Evolutionary conservation across 2,113 vertebrate species (phyloP).

Genomic region (Gracilinanus agilis): DNA sequence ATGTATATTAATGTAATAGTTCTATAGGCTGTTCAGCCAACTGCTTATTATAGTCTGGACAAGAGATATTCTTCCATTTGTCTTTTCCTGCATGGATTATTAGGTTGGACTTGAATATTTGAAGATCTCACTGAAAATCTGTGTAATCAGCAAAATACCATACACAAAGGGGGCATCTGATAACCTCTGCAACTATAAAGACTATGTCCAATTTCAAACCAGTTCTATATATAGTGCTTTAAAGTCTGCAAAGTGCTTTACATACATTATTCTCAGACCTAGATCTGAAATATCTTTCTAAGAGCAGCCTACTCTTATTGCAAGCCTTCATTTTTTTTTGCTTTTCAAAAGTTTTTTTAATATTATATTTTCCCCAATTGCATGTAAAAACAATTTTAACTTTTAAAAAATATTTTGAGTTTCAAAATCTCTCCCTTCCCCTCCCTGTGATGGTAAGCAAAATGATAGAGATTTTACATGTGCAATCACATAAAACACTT

Average conservation of each 20-base stretch:
- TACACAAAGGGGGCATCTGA: neutral
- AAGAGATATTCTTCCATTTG: neutral
- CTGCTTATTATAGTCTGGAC: neutral
- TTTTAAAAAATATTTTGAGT: no score
- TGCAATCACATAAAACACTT: no score
- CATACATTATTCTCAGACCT: neutral
- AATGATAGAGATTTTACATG: no score
- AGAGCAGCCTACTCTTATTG: neutral
- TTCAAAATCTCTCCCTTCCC: no score
- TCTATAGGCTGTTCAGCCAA: neutral
- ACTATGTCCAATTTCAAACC: neutral
- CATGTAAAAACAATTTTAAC: no score
- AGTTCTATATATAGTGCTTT: neutral
- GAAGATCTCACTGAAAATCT: neutral
- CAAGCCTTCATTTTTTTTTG: neutral
- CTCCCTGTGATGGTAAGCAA: no score
- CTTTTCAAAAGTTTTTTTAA: no score
- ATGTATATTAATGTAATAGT: neutral
- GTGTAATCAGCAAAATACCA: neutral
- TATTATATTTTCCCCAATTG: no score
- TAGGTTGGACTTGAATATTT: neutral
- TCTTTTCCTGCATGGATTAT: neutral
- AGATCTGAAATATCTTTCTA: neutral
- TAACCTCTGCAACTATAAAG: neutral
- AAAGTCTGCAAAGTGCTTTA: neutral